These are phyloP conservation scores for Lymantria dispar DNA, from an alignment of 2,888 invertebrate species.

Conservation along the genomic window DNA sequence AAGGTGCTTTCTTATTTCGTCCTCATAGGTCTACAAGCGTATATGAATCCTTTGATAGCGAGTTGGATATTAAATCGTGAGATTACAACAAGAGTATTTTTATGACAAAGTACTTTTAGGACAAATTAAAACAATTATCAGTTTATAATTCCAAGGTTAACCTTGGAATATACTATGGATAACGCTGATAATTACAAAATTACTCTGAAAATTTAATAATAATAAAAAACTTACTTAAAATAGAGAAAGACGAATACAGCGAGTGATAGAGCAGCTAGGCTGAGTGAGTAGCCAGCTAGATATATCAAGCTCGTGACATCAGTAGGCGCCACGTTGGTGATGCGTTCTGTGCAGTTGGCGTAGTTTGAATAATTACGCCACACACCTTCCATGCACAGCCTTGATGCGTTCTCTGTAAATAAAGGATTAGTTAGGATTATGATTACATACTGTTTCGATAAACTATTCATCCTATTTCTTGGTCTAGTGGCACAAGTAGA, in stretches of 20 bases:
- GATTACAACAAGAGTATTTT: no score
- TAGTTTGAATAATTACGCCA: conserved; percentile 93
- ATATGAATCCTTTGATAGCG: no score
- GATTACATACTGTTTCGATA: not conserved
- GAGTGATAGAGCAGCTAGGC: conserved; percentile 89
- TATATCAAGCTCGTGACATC: conserved; percentile 91
- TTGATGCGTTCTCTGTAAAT: conserved; percentile 90
- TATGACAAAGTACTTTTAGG: no score
- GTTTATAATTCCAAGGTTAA: no score
- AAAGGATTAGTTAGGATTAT: not conserved
- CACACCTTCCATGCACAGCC: conserved; percentile 90
- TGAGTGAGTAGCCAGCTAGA: conserved; percentile 92
- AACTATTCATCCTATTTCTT: not conserved
- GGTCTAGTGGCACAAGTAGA: not conserved
- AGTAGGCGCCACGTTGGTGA: conserved; percentile 77
- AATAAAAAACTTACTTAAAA: conserved; percentile 88
- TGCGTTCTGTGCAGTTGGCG: conserved; percentile 86
- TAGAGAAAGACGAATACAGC: conserved; percentile 94
- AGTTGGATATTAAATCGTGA: no score
- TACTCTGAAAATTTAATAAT: not conserved
- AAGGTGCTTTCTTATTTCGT: no score
- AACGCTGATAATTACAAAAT: no score
- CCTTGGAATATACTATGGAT: no score
- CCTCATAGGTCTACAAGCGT: no score
- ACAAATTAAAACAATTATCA: no score